Evolutionary conservation across 1,140 invertebrate species (phyloP).

Genomic region (Thaumatotibia leucotreta): DNA sequence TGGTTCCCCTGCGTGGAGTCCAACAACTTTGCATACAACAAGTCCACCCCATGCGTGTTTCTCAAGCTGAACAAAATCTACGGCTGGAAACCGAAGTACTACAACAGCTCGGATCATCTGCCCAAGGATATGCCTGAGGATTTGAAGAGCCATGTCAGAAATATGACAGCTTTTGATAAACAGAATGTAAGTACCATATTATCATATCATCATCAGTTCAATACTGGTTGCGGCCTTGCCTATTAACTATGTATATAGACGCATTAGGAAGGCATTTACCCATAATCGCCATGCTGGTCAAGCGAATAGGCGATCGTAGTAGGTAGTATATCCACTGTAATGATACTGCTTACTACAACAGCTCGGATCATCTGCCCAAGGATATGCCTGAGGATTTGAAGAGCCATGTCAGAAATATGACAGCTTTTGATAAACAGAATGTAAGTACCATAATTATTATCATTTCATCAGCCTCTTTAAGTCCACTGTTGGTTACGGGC

Average conservation of each 20-base stretch:
- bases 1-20: conserved; percentile 83
- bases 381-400: conserved; percentile 83
- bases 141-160: conserved; percentile 81
- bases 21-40: conserved; percentile 86
- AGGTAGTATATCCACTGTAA: no score
- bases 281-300: no score
- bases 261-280: no score
- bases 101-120: conserved; percentile 79
- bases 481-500: no score
- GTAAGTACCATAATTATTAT: conserved; percentile 40
- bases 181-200: conserved; percentile 53
- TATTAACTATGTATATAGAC: no score
- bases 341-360: no score
- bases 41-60: conserved; percentile 88
- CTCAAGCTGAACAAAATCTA: conserved; percentile 91
- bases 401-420: conserved; percentile 82
- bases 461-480: no score
- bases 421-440: conserved; percentile 69
- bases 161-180: conserved; percentile 79
- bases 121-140: conserved; percentile 82
- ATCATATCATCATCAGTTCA: no score
- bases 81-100: conserved; percentile 85
- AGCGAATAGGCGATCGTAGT: no score
- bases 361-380: conserved; percentile 78
- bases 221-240: no score